phyloP scores from a whole-genome alignment of 2,888 invertebrate genomes.

The Hipparchia sbordonii region DNA sequence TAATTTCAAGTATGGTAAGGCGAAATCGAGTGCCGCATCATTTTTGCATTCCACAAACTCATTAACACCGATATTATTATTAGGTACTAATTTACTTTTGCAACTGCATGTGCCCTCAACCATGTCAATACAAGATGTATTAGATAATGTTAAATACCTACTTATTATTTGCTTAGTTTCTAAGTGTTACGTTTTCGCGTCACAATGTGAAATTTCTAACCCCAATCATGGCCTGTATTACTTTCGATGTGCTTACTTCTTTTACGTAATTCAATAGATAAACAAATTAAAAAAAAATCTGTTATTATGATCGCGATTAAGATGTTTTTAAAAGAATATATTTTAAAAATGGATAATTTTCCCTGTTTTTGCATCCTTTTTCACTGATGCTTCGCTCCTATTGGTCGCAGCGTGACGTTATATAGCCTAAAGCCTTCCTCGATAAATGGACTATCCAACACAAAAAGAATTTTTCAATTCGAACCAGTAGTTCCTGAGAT shows the following conservation, averaged over 20 bases:
- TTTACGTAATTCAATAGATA: slow-evolving; percentile 20
- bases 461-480: no score
- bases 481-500: no score
- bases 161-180: slow-evolving; percentile 47
- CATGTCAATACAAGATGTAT: slow-evolving; percentile 59
- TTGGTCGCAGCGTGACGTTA: no score
- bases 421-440: no score
- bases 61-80: slow-evolving; percentile 30
- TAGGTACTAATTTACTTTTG: slow-evolving; percentile 33
- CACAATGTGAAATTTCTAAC: slow-evolving; percentile 58
- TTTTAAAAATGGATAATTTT: no score
- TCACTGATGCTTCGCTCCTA: no score
- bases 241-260: slow-evolving; percentile 38
- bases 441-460: no score
- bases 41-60: slow-evolving; percentile 17
- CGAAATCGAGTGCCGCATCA: not conserved
- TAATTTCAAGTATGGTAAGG: slow-evolving; percentile 15
- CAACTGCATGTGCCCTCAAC: slow-evolving; percentile 48
- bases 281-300: not conserved
- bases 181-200: slow-evolving; percentile 55
- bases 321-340: no score
- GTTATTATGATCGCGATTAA: no score
- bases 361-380: no score
- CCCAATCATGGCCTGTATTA: slow-evolving; percentile 52
- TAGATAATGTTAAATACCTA: slow-evolving; percentile 52